These are phyloP conservation scores for Eunapius fragilis DNA, from an alignment of 37 sponge, comb jelly and placozoan species.

Conservation along the genomic window DNA sequence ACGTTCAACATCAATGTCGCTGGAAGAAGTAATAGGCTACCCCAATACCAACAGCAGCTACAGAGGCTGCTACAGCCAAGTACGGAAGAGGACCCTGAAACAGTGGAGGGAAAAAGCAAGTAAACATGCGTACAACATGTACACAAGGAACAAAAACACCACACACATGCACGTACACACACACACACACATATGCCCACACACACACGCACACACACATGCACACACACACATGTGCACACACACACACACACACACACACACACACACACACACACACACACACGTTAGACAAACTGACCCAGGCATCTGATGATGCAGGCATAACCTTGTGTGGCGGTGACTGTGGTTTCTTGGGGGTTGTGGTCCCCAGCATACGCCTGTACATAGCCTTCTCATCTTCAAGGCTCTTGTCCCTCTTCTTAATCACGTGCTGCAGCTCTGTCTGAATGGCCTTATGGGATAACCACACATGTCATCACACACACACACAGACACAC, in stretches of 20 bases:
- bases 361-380: not conserved
- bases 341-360: not conserved
- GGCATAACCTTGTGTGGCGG: not conserved
- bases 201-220: too few relatives aligned
- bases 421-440: too few relatives aligned
- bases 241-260: too few relatives aligned
- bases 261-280: too few relatives aligned
- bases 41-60: conserved; percentile 34
- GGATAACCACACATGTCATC: too few relatives aligned
- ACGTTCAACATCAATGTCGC: not conserved
- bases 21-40: conserved; percentile 28
- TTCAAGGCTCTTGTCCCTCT: not conserved
- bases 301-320: not conserved
- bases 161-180: too few relatives aligned
- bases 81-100: conserved; percentile 41
- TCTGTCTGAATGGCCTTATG: too few relatives aligned
- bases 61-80: conserved; percentile 26
- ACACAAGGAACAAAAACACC: too few relatives aligned
- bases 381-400: conserved; percentile 9
- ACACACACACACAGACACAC: too few relatives aligned
- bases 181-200: too few relatives aligned
- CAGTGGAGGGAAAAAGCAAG: not conserved
- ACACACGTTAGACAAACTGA: not conserved
- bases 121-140: not conserved
- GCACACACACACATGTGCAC: too few relatives aligned